Base-by-base conservation (phyloP, 2,888 invertebrate species). In the Anagyrus pseudococci region DNA sequence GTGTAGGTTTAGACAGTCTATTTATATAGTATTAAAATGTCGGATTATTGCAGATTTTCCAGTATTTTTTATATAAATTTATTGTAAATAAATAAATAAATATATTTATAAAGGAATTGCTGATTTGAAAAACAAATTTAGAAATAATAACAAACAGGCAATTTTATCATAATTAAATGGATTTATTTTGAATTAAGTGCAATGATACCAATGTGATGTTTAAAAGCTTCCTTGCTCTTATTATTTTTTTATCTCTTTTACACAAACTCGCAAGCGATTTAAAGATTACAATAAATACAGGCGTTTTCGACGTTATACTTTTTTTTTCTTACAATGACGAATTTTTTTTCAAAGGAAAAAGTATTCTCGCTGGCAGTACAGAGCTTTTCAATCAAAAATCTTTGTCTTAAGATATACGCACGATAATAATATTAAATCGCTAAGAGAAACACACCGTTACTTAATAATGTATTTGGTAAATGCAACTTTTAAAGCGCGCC, bases 181-280 rank as follows among this genome's bases (percentile, higher is more conserved):
- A 69, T 71, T 70, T 71, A 69, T 71, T 68, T 71, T 58, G 55
- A 66, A 68, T 62, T 68, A 66, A 53, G 69, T 68, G 69, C 66
- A 64, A 63, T 68, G n/a, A 67, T 67, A 66, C 65, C 64, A 58
- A 65, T 69, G 66, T 69, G 66, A 66, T 64, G 62, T 61, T 66
- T 59, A 46, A 67, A 65, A 68, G 66, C 66, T 56, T 62, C 53
- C 33, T n/a, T 58, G 50, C 48, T 58, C 53, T 48, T 61, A 57
- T 52, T 54, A 52, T 41, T 43, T 43, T 46, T n/a, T n/a, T n/a
- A n/a, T n/a, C n/a, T n/a, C 49, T 48, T 66, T 66, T 66, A 63
- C 62, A 67, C 47, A 62, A 61, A 54, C 54, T 59, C 40, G 41
- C 58, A 59, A 63, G 63, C 63, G 56, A 62, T 68, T 66, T 65